These are phyloP conservation scores for Asteroscopus sphinx DNA, from an alignment of 2,888 invertebrate genomes.

Conservation along the genomic window DNA sequence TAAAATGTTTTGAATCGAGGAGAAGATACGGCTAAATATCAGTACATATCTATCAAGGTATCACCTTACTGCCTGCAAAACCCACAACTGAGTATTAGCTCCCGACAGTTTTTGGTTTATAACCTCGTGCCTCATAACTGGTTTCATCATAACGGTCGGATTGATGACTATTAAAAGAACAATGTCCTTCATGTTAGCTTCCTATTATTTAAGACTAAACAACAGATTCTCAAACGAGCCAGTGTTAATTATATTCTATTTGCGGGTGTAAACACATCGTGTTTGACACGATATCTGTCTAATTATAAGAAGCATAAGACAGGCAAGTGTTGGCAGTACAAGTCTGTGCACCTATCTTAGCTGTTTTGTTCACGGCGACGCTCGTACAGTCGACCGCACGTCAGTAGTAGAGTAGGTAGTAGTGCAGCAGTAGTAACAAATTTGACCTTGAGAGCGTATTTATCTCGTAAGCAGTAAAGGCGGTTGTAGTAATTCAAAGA, in stretches of 20 bases:
- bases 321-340: slow-evolving; percentile 1
- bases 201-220: slow-evolving; percentile 29
- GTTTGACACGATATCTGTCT: slow-evolving; percentile 29
- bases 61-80: too few relatives aligned
- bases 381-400: too few relatives aligned
- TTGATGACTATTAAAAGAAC: slow-evolving; percentile 19
- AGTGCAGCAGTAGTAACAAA: too few relatives aligned
- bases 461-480: too few relatives aligned
- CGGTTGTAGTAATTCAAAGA: too few relatives aligned
- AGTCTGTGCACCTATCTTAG: too few relatives aligned
- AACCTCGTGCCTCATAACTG: neutral
- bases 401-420: too few relatives aligned
- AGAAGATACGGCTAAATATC: too few relatives aligned
- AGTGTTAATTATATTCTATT: slow-evolving; percentile 49
- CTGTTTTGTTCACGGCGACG: neutral
- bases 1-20: too few relatives aligned
- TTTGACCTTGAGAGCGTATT: too few relatives aligned
- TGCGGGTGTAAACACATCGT: slow-evolving; percentile 35
- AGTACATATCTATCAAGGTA: too few relatives aligned
- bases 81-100: too few relatives aligned
- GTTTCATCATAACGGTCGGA: slow-evolving; percentile 6
- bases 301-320: slow-evolving; percentile 25
- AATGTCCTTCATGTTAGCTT: slow-evolving; percentile 38
- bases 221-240: slow-evolving; percentile 17
- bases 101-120: neutral